Base-by-base conservation (phyloP, 2,888 invertebrate genomes). In the Periphyllus acericola region DNA sequence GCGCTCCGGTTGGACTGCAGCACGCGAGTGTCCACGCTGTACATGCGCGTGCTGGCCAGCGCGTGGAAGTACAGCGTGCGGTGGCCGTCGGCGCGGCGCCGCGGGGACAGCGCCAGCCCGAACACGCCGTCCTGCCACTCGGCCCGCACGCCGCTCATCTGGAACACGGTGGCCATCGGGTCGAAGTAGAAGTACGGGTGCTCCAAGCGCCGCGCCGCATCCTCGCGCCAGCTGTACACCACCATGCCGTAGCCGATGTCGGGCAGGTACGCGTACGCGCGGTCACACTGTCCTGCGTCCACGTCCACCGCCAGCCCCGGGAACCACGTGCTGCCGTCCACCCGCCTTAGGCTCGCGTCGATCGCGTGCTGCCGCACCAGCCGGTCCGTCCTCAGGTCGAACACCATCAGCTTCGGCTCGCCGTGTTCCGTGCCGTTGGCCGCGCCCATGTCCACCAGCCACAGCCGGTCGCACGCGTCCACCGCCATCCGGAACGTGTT, bases 111-210 rank as follows among this genome's bases (percentile, higher is more conserved):
- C 0, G 95, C 93, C 91, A 96, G 94, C 1, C 96, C 96, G 90
- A 96, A 96, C 89, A 96, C 95, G 25, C 96, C 96, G 92, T 96
- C 96, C 90, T 94, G 94, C 96, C 96, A 97, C 91, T 96, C 96
- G 93, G 96, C 96, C 91, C 96, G 96, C 21, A 96, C 92, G 0
- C 96, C 90, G 36, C 89, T 90, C 17, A 90, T 89, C 83, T 89
- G 90, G 89, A 90, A 91, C 71, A 90, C 90, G 46, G 90, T 90
- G 34, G 89, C 93, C 6, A 96, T 92, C 0, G 96, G 96, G 91
- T 96, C 96, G 0, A 96, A 96, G 92, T 95, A 93, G 92, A 96
- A 96, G 91, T 93, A 96, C 90, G 95, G 94, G 91, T 96, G 96
- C 21, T 93, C 93, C 91, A 96, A 94, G 90, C 96, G 93, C 96